phyloP scores from a whole-genome alignment of 2,113 vertebrate genomes.

The Xyrauchen texanus region DNA sequence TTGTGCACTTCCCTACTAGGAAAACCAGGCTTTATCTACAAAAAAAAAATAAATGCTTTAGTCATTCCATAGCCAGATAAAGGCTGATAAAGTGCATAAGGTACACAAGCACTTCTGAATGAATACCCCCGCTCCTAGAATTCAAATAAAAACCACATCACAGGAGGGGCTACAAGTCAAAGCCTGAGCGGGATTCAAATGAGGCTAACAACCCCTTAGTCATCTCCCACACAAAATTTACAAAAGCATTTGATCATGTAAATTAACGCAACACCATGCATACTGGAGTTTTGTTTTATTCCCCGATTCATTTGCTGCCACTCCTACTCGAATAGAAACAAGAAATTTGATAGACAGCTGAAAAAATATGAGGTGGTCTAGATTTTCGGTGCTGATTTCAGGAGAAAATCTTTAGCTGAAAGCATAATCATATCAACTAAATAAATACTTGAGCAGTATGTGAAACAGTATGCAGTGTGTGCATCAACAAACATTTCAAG shows the following conservation, averaged over 20 bases:
- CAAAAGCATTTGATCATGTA: constrained; percentile 33
- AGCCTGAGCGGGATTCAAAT: constrained; percentile 3
- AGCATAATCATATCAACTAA: no score
- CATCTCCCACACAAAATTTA: constrained; percentile 14
- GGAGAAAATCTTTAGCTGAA: no score
- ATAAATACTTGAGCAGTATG: no score
- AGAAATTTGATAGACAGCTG: background rate
- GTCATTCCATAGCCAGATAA: constrained; percentile 13
- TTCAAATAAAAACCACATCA: constrained; percentile 21
- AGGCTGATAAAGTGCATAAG: background rate
- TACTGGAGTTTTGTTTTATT: constrained; percentile 2
- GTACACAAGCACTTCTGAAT: constrained; percentile 2
- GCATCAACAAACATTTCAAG: no score
- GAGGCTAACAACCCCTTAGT: background rate
- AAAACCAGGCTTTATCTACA: no score
- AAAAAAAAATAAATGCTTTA: background rate
- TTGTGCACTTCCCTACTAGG: no score
- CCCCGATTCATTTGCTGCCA: background rate
- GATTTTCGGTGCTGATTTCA: no score
- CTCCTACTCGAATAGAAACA: background rate
- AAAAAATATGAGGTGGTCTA: background rate
- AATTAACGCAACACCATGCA: constrained; percentile 16
- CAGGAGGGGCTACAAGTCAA: constrained; percentile 11
- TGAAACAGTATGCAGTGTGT: no score
- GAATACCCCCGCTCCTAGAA: constrained; percentile 4